Evolutionary conservation across 2,888 invertebrate genomes (phyloP), one percentile per base, ranked within the genome.

Genomic region (Trissolcus brochymenae): DNA sequence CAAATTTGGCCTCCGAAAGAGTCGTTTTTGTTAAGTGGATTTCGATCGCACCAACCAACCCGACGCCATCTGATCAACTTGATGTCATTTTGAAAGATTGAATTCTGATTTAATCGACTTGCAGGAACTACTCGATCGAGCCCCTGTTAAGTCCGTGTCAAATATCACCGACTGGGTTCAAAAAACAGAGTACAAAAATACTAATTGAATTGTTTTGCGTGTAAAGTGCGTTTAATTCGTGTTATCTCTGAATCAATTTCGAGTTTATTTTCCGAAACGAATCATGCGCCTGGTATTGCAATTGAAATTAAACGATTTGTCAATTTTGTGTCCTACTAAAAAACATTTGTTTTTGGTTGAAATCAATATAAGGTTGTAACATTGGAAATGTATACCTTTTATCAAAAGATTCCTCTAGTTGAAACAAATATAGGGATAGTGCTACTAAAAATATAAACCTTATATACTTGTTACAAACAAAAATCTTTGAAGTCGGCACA

Each of bases 81-180:
- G 53, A 68, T 55, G 64, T 68, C 75, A 75, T 68, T 68, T 68
- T 64, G 60, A 51, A 64, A 51, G 41, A 41, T 64, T 75, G 35
- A 35, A 68, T 68, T 75, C 68, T 68, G 68, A 59, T 75, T 75
- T 64, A 62, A 57, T 68, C 62, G 62, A 75, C 64, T 75, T 68
- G 49, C 40, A 64, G 62, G 68, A 64, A 64, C 64, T 59, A 68
- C 68, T 68, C 13, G 49, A 68, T 75, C 68, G 59, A 68, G 59
- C 62, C 59, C 43, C 68, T 50, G 62, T 75, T 41, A 54, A 62
- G 59, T 46, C 59, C 64, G 60, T 75, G 68, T 68, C 59, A 64
- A 68, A 68, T 64, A 64, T 50, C 19, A 7, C 6, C 2, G 17
- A 16, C 35, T 11, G 7, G 35, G 11, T 29, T 4, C 2, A 29